Percentiles rank a stretch among this genome's conserved stretches.
These are phyloP conservation scores for Poecilia latipinna DNA, from an alignment of 2,113 vertebrate genomes.

Conservation along the genomic window DNA sequence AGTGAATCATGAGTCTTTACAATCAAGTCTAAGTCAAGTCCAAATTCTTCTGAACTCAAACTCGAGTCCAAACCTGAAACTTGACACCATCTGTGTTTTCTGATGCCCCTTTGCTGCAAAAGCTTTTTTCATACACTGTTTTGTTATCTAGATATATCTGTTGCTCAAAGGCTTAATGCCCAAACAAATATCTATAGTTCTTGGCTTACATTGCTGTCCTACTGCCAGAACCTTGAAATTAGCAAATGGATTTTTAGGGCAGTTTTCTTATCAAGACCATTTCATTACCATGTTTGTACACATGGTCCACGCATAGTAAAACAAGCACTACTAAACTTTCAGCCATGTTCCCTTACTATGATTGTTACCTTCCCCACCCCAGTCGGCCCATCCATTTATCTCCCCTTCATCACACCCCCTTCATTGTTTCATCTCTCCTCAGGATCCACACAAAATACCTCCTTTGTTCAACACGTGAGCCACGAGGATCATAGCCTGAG, in stretches of 20 bases:
- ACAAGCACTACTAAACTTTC: neutral
- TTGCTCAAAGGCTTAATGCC: neutral
- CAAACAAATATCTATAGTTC: neutral
- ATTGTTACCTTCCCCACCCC: slow-evolving; percentile 23
- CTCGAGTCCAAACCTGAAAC: too few species aligned
- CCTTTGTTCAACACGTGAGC: slow-evolving; percentile 41
- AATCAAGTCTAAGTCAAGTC: too few species aligned
- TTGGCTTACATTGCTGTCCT: neutral
- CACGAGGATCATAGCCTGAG: slow-evolving; percentile 40
- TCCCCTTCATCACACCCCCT: neutral
- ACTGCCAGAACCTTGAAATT: neutral
- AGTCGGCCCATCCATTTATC: slow-evolving; percentile 8
- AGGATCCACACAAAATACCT: slow-evolving; percentile 16
- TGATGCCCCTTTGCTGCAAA: neutral
- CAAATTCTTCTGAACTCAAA: too few species aligned
- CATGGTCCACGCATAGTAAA: neutral
- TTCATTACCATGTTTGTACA: neutral
- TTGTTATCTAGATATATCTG: neutral
- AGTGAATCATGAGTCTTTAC: too few species aligned
- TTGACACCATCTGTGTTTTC: neutral
- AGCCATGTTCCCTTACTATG: neutral
- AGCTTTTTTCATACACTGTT: neutral
- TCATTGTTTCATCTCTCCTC: slow-evolving; percentile 27
- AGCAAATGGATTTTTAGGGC: neutral
- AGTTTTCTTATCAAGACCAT: too few species aligned